phyloP scores from a whole-genome alignment of 2,888 invertebrate species.

The Leptinotarsa juncta region DNA sequence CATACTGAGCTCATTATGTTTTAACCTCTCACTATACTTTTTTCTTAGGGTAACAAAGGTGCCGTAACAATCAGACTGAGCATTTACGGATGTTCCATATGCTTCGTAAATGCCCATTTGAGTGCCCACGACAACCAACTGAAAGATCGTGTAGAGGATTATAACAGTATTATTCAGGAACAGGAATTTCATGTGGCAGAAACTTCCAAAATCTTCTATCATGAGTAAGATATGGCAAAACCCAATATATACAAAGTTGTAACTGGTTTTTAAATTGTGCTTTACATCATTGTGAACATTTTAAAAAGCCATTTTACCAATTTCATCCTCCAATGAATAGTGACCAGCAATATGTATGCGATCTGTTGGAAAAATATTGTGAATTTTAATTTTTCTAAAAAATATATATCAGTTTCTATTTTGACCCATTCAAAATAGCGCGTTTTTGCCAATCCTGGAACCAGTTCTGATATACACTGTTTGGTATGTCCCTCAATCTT shows the following conservation, averaged over 20 bases:
- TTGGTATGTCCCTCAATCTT: no score
- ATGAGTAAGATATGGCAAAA: slow-evolving; percentile 78
- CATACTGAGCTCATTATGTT: no score
- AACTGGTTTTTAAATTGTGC: no score
- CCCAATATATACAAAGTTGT: background rate
- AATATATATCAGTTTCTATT: no score
- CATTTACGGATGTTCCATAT: slow-evolving; percentile 88
- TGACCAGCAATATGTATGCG: no score
- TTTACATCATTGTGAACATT: no score
- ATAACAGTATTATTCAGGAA: slow-evolving; percentile 85
- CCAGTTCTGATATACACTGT: no score
- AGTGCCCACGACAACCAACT: slow-evolving; percentile 89
- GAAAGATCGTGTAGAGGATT: slow-evolving; percentile 88
- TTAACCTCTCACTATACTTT: no score
- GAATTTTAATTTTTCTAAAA: background rate
- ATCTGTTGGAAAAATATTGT: background rate
- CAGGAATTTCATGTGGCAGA: slow-evolving; percentile 83
- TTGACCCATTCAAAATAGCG: no score
- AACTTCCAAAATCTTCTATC: slow-evolving; percentile 87
- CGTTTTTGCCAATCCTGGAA: no score
- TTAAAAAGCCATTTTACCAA: no score
- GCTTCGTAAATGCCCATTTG: slow-evolving; percentile 90
- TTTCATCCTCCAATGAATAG: no score
- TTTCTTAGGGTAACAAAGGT: slow-evolving; percentile 90
- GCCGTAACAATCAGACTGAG: slow-evolving; percentile 89